A percentile compares a stretch with the other conserved stretches of the same genome.
These are phyloP conservation scores for Cosmia trapezina DNA, from an alignment of 2,888 invertebrate species.

Conservation along the genomic window DNA sequence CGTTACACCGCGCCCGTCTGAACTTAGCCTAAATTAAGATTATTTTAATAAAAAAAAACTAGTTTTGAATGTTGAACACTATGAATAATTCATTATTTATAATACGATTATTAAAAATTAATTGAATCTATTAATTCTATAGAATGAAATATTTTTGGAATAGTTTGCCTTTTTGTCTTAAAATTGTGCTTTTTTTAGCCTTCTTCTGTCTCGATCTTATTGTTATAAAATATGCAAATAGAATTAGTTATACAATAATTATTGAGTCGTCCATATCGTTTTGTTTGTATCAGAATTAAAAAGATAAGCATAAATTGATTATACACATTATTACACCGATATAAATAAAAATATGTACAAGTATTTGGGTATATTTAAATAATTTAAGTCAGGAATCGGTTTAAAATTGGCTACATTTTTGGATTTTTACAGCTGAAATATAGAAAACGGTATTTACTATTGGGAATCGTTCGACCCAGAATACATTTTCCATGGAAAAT, in stretches of 20 bases:
- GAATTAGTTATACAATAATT: constrained; percentile 8
- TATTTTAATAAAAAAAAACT: constrained; percentile 46
- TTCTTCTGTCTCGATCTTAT: constrained; percentile 25
- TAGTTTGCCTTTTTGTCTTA: constrained; percentile 20
- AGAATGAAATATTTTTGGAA: constrained; percentile 46
- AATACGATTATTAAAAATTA: constrained; percentile 61
- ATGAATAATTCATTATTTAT: constrained; percentile 64
- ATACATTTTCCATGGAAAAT: neutral
- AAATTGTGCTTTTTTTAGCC: constrained; percentile 4
- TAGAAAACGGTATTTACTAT: too few species aligned
- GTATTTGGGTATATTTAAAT: neutral
- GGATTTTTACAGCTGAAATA: neutral
- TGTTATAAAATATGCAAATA: constrained; percentile 34
- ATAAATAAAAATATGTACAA: neutral
- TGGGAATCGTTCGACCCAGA: too few species aligned
- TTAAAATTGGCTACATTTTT: neutral
- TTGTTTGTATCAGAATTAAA: constrained; percentile 10
- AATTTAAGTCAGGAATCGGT: neutral
- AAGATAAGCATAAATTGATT: neutral
- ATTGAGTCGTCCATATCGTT: constrained; percentile 2
- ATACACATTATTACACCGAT: neutral
- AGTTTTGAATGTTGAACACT: constrained; percentile 47
- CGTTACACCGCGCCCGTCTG: constrained; percentile 11
- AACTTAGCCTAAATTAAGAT: constrained; percentile 27
- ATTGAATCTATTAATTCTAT: constrained; percentile 40